phyloP scores from a whole-genome alignment of 2,797 vertebrate species.

The Erithacus rubecula region DNA sequence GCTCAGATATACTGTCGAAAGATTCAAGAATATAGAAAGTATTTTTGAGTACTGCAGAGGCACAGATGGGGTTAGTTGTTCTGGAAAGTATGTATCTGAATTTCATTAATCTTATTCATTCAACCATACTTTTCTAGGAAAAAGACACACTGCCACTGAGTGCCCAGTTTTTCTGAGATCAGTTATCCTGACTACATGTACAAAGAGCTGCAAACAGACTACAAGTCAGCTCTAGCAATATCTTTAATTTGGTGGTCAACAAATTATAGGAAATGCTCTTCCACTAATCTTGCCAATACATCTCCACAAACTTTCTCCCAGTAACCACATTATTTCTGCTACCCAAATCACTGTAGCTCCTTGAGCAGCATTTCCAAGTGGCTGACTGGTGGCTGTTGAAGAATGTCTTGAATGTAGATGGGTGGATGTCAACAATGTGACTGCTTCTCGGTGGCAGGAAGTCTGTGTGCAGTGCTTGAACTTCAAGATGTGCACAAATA shows the following conservation, averaged over 20 bases:
- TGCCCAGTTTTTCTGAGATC: not conserved
- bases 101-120: not conserved
- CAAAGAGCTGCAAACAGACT: not conserved
- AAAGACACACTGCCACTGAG: not conserved
- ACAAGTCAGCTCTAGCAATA: not conserved
- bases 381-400: not conserved
- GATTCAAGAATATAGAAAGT: not conserved
- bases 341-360: not conserved
- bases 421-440: not conserved
- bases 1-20: not conserved
- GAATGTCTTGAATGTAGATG: not conserved
- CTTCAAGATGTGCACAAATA: not conserved
- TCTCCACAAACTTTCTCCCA: slow-evolving; percentile 8
- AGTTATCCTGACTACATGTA: not conserved
- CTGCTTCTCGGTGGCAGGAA: not conserved
- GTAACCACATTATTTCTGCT: not conserved
- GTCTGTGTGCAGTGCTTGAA: not conserved
- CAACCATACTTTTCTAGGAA: not conserved
- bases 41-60: not conserved
- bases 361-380: not conserved
- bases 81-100: not conserved
- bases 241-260: slow-evolving; percentile 14
- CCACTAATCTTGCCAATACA: not conserved
- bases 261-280: slow-evolving; percentile 31
- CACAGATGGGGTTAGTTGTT: not conserved